These are phyloP conservation scores for Champsocephalus gunnari DNA, from an alignment of 2,797 vertebrate genomes.

Conservation along the genomic window DNA sequence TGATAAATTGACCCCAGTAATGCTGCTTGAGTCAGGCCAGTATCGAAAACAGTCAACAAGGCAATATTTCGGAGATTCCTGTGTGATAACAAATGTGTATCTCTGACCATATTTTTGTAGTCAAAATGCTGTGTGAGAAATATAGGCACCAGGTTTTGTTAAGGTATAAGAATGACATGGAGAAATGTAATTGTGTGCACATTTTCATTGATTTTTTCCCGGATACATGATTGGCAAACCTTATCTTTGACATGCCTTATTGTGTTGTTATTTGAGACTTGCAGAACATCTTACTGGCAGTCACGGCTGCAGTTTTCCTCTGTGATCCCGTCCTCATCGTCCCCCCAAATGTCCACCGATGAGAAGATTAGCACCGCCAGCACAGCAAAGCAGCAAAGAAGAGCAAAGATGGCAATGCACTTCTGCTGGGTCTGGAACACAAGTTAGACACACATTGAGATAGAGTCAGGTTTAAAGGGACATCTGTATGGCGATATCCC, in stretches of 20 bases:
- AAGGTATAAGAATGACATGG: no score
- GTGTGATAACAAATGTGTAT: no score
- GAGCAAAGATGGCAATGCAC: conserved; percentile 94
- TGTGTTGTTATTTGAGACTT: neutral
- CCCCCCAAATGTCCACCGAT: conserved; percentile 93
- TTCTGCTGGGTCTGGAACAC: conserved; percentile 94
- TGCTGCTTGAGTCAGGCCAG: neutral
- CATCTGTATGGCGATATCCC: no score
- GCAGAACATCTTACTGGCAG: conserved; percentile 87
- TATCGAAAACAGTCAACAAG: no score
- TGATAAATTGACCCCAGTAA: neutral
- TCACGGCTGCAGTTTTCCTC: conserved; percentile 94
- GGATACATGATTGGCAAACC: neutral
- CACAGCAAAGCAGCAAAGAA: conserved; percentile 93
- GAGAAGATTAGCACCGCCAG: conserved; percentile 93
- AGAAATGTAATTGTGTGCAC: no score
- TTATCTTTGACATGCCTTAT: neutral
- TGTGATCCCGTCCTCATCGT: conserved; percentile 92
- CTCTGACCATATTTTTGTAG: no score
- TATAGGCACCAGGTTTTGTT: no score
- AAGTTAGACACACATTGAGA: conserved; percentile 12
- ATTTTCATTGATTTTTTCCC: neutral
- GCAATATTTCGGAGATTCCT: no score
- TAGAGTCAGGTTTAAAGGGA: neutral
- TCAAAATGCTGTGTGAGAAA: no score